Conservation (phyloP, 1,140 invertebrate species). For the Drosophila pseudoobscura region DNA sequence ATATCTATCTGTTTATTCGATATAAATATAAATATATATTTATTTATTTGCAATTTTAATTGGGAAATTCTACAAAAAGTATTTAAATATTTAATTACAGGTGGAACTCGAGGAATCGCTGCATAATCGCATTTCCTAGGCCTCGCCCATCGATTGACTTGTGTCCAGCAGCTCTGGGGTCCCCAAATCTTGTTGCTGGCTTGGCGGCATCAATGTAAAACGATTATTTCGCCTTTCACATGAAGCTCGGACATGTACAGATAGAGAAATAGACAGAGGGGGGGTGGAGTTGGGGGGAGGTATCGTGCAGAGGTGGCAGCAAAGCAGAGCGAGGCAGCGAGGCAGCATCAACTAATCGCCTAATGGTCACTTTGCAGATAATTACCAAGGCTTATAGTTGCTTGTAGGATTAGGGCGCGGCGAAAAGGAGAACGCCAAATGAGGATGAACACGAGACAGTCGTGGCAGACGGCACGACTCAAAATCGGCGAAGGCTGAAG, state of each 20-base stretch:
- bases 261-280: neutral
- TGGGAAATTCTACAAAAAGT: no score
- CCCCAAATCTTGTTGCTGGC: constrained; percentile 8
- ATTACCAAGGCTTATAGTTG: constrained; percentile 80
- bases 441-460: constrained; percentile 15
- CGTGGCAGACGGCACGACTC: constrained; percentile 28
- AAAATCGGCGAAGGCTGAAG: constrained; percentile 23
- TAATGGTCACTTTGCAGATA: constrained; percentile 82
- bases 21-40: no score
- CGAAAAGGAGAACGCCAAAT: constrained; percentile 51
- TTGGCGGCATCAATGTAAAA: constrained; percentile 6
- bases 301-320: neutral
- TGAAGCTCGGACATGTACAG: constrained; percentile 25
- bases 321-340: constrained; percentile 38
- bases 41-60: no score
- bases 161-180: neutral
- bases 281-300: neutral
- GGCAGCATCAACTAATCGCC: constrained; percentile 73
- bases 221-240: constrained; percentile 33
- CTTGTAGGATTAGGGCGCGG: constrained; percentile 70
- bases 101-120: neutral
- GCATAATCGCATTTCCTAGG: neutral
- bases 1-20: neutral
- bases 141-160: neutral
- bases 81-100: no score